Percentiles rank a stretch among this genome's conserved stretches.
Conservation (phyloP, 2,888 invertebrate genomes). For the Nephrotoma guestfalica region DNA sequence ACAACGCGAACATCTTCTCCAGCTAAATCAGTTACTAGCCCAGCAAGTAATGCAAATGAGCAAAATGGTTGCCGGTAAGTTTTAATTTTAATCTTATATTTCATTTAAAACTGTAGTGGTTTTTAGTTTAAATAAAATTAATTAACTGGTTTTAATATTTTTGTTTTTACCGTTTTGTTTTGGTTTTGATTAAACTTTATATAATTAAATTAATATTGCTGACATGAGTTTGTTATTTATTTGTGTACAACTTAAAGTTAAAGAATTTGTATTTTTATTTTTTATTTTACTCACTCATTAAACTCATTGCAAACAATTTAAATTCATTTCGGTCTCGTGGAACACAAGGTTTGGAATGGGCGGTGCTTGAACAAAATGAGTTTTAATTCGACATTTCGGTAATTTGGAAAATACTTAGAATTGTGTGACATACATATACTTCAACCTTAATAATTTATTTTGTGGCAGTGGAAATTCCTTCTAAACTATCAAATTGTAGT, state of each 20-base stretch:
- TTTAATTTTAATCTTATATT: not conserved
- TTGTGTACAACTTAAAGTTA: not conserved
- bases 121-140: slow-evolving; percentile 8
- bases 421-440: no score
- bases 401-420: no score
- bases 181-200: not conserved
- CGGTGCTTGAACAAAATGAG: not conserved
- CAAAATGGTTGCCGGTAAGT: slow-evolving; percentile 83
- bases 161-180: not conserved
- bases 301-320: not conserved
- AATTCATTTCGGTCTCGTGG: not conserved
- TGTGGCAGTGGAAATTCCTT: no score
- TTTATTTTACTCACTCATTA: not conserved
- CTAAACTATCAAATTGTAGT: no score
- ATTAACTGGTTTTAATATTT: slow-evolving; percentile 8
- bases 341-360: not conserved
- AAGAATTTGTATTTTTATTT: not conserved
- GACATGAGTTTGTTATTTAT: not conserved
- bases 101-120: not conserved
- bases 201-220: not conserved
- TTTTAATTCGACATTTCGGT: no score
- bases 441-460: no score
- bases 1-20: slow-evolving; percentile 76
- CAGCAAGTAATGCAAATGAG: slow-evolving; percentile 91
- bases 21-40: slow-evolving; percentile 82